Evolutionary conservation across 2,113 vertebrate species (phyloP).

Genomic region (Hyla sarda): DNA sequence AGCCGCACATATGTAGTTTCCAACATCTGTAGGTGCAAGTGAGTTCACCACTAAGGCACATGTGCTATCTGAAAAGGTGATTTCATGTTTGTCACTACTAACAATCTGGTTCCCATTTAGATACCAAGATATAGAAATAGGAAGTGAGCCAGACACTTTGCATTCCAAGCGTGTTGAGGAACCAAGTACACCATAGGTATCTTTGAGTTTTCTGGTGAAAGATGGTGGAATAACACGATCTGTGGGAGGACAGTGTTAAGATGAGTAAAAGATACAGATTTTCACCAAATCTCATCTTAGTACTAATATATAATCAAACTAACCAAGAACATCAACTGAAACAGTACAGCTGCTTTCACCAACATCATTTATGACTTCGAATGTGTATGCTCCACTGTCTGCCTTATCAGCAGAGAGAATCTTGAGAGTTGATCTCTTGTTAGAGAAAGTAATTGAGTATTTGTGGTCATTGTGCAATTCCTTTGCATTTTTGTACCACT

Average conservation of each 20-base stretch:
- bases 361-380: conserved; percentile 93
- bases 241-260: conserved; percentile 68
- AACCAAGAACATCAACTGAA: conserved; percentile 91
- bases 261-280: conserved; percentile 58
- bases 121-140: conserved; percentile 91
- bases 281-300: not conserved
- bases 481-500: conserved; percentile 93
- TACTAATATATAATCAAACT: conserved; percentile 64
- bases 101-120: conserved; percentile 85
- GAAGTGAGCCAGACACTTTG: conserved; percentile 89
- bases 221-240: conserved; percentile 91
- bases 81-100: conserved; percentile 87
- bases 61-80: conserved; percentile 86
- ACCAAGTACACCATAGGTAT: conserved; percentile 79
- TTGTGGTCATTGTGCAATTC: conserved; percentile 88
- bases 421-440: conserved; percentile 87
- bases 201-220: conserved; percentile 90
- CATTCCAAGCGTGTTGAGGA: conserved; percentile 85
- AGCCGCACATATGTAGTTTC: conserved; percentile 87
- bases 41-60: conserved; percentile 85
- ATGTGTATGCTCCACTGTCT: conserved; percentile 88
- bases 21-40: conserved; percentile 84
- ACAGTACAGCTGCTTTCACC: conserved; percentile 92
- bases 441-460: conserved; percentile 89
- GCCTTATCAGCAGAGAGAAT: conserved; percentile 86